Base-by-base conservation (phyloP, 2,113 vertebrate species). In the Tachuris rubrigastra region DNA sequence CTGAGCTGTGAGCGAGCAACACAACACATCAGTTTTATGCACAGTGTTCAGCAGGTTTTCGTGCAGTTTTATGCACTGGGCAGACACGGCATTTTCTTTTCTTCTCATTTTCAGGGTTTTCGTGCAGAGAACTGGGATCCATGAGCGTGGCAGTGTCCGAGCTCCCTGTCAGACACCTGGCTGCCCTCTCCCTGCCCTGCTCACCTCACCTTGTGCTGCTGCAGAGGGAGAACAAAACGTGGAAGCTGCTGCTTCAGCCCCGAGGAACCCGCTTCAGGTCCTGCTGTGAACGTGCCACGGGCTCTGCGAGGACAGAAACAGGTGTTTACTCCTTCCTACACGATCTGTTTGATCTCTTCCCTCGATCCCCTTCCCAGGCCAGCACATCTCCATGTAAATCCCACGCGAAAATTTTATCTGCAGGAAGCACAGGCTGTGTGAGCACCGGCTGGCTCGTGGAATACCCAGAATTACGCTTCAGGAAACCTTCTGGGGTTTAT, bases 311-410 rank as follows among this genome's bases (percentile, higher is more conserved):
- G 82, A 68, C 75, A 93, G 37, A 20, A 72, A 73, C 41, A 72
- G 44, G 82, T 71, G 63, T 89, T 94, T 76, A 22, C 44, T 89
- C 68, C 78, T 94, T 72, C 87, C 76, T 25, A 15, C 87, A 30
- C 63, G 71, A 83, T 95, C 96, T 88, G 94, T 96, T 89, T 89
- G 33, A 76, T 88, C 83, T 77, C 85, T 80, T 58, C 80, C 91
- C 89, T 79, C 78, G 93, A 89, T 27, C 14, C 78, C 87, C 76
- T 71, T 46, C 68, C 33, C 83, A 19, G 89, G 87, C 89, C 92
- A 35, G 60, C 25, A 25, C 67, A 86, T 75, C 73, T 90, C 89
- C 41, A 5, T 10, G 46, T 59, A 96, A 92, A 93, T 69, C 68
- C 83, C 85, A 33, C 37, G 41, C 39, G 67, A 72, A 92, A 90